Percentiles rank a stretch among this genome's conserved stretches.
Evolutionary conservation across 2,888 invertebrate genomes (phyloP).

Genomic region (Zonitis immaculata): DNA sequence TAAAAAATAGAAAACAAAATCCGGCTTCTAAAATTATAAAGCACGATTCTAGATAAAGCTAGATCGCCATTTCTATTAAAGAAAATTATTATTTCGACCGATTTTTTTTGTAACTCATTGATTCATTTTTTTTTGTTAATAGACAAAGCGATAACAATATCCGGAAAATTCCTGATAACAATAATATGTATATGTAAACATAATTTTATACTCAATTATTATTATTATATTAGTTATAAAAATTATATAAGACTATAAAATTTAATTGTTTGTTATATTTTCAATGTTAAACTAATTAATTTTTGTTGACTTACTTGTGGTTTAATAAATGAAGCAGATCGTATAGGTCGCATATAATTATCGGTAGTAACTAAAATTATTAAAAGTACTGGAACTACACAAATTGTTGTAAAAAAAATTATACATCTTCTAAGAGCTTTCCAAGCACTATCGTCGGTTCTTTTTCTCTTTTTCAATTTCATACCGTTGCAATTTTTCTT

Average conservation of each 20-base stretch:
- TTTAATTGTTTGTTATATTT: background rate
- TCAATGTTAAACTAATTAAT: background rate
- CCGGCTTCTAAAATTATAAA: too few species aligned
- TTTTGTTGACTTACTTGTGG: conserved; percentile 49
- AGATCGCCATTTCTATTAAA: too few species aligned
- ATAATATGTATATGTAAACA: background rate
- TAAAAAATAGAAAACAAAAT: too few species aligned
- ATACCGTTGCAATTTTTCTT: conserved; percentile 22
- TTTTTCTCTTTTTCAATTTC: conserved; percentile 49
- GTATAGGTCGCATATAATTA: conserved; percentile 56
- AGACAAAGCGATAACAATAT: background rate
- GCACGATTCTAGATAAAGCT: too few species aligned
- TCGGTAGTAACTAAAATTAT: conserved; percentile 59
- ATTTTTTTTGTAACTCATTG: too few species aligned
- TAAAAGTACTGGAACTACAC: conserved; percentile 57
- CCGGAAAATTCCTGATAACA: background rate
- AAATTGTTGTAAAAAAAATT: conserved; percentile 58
- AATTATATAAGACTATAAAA: background rate
- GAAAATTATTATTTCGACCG: too few species aligned
- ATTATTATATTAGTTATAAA: too few species aligned
- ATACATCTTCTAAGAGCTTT: conserved; percentile 54
- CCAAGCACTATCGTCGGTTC: conserved; percentile 42
- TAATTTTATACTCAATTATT: too few species aligned
- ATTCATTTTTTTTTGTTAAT: too few species aligned
- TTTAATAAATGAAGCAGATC: conserved; percentile 26